Base-by-base conservation (phyloP, 2,888 invertebrate genomes). In the Limulus polyphemus region DNA sequence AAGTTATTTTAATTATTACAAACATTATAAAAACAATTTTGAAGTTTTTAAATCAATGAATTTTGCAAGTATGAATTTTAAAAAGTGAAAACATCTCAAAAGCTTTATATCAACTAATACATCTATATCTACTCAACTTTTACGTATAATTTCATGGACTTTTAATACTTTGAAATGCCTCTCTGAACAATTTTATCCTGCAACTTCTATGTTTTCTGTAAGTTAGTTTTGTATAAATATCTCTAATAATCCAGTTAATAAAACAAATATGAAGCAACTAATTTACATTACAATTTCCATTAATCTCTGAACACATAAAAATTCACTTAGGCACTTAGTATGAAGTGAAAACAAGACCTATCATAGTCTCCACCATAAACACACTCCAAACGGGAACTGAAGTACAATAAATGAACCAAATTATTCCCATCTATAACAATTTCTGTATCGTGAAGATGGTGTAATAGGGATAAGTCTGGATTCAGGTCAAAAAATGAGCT, bases 351-450 rank as follows among this genome's bases (percentile, higher is more conserved):
- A 13, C 16, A 32, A 56, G 10, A 65, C 62, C 58, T 60, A 65
- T 65, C 49, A 51, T 68, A 68, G 57, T 69, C 68, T 12, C 69
- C 69, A 52, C 68, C 68, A 60, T 65, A 68, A n/a, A 65, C 49
- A 49, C 59, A 62, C 47, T 65, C 62, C 12, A 63, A 49, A 49
- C 58, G 59, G 2, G 11, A 56, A 12, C 51, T 60, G 56, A 64
- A 67, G 62, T 65, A 69, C 17, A 67, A 50, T n/a, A 49, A 46
- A 60, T 64, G 60, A 32, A 68, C 56, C 11, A 69, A 57, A 60
- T 68, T 68, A 58, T 61, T 59, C 16, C 68, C 69, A 61, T 69
- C 69, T 13, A 69, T 65, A 32, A 69, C 63, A 16, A 69, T 60
- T 16, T 16, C 5, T 14, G 65, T 63, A 57, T 69, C 62, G 57